Percentiles rank a stretch among this genome's conserved stretches.
phyloP scores from a whole-genome alignment of 2,888 invertebrate species.

The Prosopocoilus inquinatus region DNA sequence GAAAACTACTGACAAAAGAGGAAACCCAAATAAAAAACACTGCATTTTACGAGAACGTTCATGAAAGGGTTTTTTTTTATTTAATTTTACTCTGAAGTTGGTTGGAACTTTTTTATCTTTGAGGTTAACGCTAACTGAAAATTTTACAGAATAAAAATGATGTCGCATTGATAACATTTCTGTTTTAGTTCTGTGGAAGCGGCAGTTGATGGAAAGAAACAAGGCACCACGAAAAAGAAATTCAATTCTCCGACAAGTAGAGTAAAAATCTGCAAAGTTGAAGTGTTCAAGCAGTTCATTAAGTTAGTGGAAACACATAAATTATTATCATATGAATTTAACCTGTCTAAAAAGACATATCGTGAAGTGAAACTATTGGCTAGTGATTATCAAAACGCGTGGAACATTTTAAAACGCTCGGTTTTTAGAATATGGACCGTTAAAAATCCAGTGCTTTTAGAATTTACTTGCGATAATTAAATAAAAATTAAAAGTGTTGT shows the following conservation, averaged over 20 bases:
- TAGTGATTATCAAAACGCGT: slow-evolving; percentile 45
- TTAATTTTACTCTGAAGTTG: no score
- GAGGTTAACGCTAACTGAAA: no score
- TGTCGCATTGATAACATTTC: not conserved
- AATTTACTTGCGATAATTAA: slow-evolving; percentile 26
- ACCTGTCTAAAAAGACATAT: slow-evolving; percentile 44
- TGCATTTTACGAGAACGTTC: no score
- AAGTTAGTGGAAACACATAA: slow-evolving; percentile 14
- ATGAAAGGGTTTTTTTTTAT: no score
- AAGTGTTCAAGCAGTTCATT: slow-evolving; percentile 39
- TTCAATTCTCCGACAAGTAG: slow-evolving; percentile 43
- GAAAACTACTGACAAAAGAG: no score
- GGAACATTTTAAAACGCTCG: slow-evolving; percentile 51
- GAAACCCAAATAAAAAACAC: no score
- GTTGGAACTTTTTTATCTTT: no score
- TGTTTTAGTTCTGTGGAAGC: slow-evolving; percentile 65
- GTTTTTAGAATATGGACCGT: slow-evolving; percentile 59
- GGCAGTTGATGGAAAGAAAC: slow-evolving; percentile 72
- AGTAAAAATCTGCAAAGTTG: slow-evolving; percentile 51
- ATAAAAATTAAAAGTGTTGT: not conserved
- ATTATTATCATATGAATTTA: no score
- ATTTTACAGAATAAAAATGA: no score
- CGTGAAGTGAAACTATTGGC: slow-evolving; percentile 45
- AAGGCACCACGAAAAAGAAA: slow-evolving; percentile 74
- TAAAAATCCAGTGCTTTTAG: slow-evolving; percentile 27